Evolutionary conservation across 2,113 vertebrate species (phyloP).

Genomic region (Dinomys branickii): DNA sequence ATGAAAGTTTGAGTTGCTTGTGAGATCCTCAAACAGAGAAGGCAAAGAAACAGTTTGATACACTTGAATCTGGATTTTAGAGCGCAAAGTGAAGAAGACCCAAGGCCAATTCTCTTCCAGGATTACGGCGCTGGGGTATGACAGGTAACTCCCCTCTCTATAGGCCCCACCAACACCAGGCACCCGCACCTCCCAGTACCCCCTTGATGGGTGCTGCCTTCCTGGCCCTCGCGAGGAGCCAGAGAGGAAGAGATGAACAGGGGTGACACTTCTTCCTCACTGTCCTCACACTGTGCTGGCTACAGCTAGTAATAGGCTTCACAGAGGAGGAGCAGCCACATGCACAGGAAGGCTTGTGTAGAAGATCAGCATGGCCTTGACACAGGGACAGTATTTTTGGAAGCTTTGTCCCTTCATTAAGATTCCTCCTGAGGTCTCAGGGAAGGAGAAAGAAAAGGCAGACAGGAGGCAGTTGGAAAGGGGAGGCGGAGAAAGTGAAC

Average conservation of each 20-base stretch:
- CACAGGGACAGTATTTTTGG: neutral
- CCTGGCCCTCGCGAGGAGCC: neutral
- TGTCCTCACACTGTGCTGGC: neutral
- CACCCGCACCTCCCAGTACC: neutral
- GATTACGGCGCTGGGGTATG: no score
- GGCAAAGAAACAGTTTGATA: neutral
- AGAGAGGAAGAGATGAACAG: neutral
- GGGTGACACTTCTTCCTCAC: neutral
- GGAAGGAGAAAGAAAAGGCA: neutral
- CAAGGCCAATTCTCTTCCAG: neutral
- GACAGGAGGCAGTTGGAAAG: neutral
- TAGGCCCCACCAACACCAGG: accelerated
- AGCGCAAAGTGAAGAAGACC: neutral
- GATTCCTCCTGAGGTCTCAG: neutral
- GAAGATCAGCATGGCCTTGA: neutral
- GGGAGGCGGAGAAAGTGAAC: neutral
- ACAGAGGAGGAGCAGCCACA: neutral
- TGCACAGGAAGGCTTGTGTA: neutral
- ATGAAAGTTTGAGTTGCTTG: neutral
- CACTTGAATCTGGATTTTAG: neutral
- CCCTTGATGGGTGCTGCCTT: neutral
- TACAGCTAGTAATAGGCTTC: neutral
- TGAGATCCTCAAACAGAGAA: neutral
- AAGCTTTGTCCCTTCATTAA: neutral
- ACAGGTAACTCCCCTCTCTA: neutral